Conservation (phyloP, 1,140 invertebrate genomes). For the Zaprionus davidi region DNA sequence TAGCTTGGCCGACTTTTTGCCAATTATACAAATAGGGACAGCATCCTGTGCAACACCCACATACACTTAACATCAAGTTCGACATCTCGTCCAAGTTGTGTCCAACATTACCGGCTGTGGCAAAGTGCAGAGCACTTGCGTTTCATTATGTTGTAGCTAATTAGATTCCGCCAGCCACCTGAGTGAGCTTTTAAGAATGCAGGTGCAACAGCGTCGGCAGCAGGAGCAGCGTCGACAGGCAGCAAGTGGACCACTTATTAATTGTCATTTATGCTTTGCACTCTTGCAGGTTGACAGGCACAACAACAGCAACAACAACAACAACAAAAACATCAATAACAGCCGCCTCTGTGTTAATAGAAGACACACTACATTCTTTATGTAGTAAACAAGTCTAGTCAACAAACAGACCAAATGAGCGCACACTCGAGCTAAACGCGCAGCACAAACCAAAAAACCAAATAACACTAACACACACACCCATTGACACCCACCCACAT, state of each 20-base stretch:
- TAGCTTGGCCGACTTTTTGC: conserved; percentile 60
- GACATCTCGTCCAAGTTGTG: not conserved
- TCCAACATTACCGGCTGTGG: conserved; percentile 5
- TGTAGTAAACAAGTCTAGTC: conserved; percentile 68
- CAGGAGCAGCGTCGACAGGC: conserved; percentile 7
- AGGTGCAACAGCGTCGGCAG: conserved; percentile 6
- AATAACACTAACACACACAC: conserved; percentile 16
- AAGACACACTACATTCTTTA: conserved; percentile 46
- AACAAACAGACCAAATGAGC: conserved; percentile 78
- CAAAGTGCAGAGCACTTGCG: conserved; percentile 33
- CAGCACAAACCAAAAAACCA: conserved; percentile 69
- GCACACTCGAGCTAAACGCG: conserved; percentile 61
- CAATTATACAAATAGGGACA: conserved; percentile 56
- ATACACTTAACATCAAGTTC: not conserved
- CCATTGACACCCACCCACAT: not conserved
- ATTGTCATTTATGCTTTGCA: conserved; percentile 34
- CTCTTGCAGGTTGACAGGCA: conserved; percentile 41
- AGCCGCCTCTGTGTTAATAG: conserved; percentile 47
- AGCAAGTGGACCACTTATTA: conserved; percentile 23
- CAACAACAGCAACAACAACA: conserved; percentile 17
- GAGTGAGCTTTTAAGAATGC: conserved; percentile 40
- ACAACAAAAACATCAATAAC: conserved; percentile 31
- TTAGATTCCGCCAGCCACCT: conserved; percentile 50
- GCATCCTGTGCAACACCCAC: conserved; percentile 28
- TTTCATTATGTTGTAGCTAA: conserved; percentile 42